A percentile compares a stretch with the other conserved stretches of the same genome.
These are phyloP conservation scores for Ifrita kowaldi DNA, from an alignment of 2,113 vertebrate species.

Conservation along the genomic window DNA sequence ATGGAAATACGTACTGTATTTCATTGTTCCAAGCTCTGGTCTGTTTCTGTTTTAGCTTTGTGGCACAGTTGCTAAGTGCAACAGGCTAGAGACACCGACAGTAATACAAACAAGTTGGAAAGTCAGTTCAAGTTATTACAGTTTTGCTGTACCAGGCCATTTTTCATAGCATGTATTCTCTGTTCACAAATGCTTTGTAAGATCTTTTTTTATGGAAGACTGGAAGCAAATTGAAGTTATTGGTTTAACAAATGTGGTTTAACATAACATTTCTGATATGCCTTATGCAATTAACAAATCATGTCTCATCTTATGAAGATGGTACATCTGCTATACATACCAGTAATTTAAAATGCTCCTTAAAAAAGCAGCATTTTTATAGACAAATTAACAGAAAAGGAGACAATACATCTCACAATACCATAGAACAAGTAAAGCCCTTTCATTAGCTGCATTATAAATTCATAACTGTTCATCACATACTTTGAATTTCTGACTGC, in stretches of 20 bases:
- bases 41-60: conserved; percentile 56
- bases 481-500: conserved; percentile 43
- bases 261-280: conserved; percentile 37
- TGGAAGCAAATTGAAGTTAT: conserved; percentile 44
- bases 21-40: conserved; percentile 43
- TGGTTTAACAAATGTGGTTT: conserved; percentile 44
- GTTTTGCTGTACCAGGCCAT: conserved; percentile 28
- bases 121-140: conserved; percentile 21
- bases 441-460: conserved; percentile 63
- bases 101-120: conserved; percentile 41
- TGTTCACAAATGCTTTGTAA: conserved; percentile 25
- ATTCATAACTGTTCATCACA: conserved; percentile 46
- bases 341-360: conserved; percentile 60
- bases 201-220: conserved; percentile 39
- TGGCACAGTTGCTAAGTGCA: conserved; percentile 64
- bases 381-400: conserved; percentile 60
- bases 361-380: conserved; percentile 44
- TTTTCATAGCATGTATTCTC: conserved; percentile 5
- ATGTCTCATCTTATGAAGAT: conserved; percentile 73
- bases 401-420: conserved; percentile 48
- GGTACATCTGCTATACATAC: conserved; percentile 51
- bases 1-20: conserved; percentile 29
- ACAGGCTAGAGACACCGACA: conserved; percentile 23
- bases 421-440: conserved; percentile 60
- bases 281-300: conserved; percentile 47